Base-by-base conservation (phyloP, 2,888 invertebrate genomes). In the Dusona sp. region DNA sequence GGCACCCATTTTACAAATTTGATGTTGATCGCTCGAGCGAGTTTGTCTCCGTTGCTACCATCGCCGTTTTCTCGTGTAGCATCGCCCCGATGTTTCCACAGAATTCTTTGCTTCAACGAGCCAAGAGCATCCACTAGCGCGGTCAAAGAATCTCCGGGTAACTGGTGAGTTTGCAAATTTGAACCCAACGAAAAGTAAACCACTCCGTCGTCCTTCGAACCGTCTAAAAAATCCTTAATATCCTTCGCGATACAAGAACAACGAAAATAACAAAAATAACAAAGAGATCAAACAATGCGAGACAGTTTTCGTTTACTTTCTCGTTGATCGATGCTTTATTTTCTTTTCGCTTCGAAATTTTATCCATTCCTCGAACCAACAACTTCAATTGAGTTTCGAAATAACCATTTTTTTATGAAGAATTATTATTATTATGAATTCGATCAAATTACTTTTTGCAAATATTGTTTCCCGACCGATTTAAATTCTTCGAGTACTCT, bases 141-240 rank as follows among this genome's bases (percentile, higher is more conserved):
- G 83, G 90, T 89, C 88, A 93, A 90, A 89, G 92, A 89, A 42
- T 88, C 89, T 51, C 84, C 89, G 36, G 94, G 91, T 90, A 94
- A 88, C 85, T 94, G 93, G 88, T 92, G 91, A 85, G 92, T 93
- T 90, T 94, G 92, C 87, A 94, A 92, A 89, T 94, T 94, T 78
- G 94, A 94, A 73, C 88, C 94, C 94, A 83, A 94, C 90, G 84
- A 94, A 89, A 94, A 94, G 89, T 93, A 94, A 90, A 95, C 92
- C 68, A 91, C 93, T 2, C 94, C 94, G 51, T 94, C 94, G 51
- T 94, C 89, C 48, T 85, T 84, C 68, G 93, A 91, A 67, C 89
- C 91, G 78, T 94, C 93, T 45, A 94, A 88, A 89, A 94, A 94
- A n/a, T 92, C 89, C 75, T 92, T 87, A 42, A 95, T 90, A 33